Base-by-base conservation (phyloP, 1,140 invertebrate species). In the Antheraea pernyi region DNA sequence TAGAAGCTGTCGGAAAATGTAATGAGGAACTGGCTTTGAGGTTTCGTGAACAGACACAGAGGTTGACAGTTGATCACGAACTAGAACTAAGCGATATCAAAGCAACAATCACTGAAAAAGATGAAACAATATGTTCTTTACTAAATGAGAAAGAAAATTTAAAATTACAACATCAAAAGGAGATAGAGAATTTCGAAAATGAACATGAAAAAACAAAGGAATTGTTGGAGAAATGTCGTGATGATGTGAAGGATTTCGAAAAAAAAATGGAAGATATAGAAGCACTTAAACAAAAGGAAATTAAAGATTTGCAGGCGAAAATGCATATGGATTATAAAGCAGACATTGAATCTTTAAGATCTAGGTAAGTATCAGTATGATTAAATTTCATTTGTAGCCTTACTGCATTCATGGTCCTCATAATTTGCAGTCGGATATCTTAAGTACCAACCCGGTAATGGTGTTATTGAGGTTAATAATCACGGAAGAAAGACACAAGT, bases 311-410 rank as follows among this genome's bases (percentile, higher is more conserved):
- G 0, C 94, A 94, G 3, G 96, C 97, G 61, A 95, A 95, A 74
- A 85, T 97, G 58, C 94, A 94, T 37, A 85, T 94, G 22, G 95
- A 96, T 70, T 96, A 97, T 80, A 95, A 96, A 86, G 94, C 94
- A 8, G 96, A 98, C 82, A 87, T 97, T n/a, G 96, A 97, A 72
- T 95, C 94, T 0, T 86, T 97, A 18, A 93, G 96, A 58, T 95
- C 95, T 59, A 94, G 96, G 89, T 91, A 79, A 82, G 91, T 74
- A 11, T 60, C 67, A 59, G 61, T 42, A 42, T 48, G 13, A 60
- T 18, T 22, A 59, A 65, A 53, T 53, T 13, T 53, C 1, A 30
- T 42, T 42, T 42, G 39, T 11, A 42, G 2, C 7, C 11, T 3
- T 42, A 3, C 11, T 42, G 39, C 7, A 42, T 42, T 11, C 39